Conservation (phyloP, 2,797 vertebrate genomes). For the Cygnus olor region DNA sequence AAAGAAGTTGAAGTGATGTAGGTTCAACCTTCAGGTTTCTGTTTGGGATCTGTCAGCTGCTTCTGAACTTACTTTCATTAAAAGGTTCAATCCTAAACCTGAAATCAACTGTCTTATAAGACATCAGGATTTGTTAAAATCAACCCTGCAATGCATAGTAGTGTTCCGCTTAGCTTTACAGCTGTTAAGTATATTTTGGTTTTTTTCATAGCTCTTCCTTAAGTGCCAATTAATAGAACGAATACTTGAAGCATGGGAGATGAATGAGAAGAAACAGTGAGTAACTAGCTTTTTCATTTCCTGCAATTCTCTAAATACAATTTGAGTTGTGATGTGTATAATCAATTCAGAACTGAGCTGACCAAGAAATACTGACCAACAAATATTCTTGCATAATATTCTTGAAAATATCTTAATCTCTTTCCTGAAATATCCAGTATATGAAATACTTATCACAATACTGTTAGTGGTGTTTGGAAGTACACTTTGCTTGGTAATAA, state of each 20-base stretch:
- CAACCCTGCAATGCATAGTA: neutral
- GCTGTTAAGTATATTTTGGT: slow-evolving; percentile 30
- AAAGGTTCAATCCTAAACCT: too few relatives aligned
- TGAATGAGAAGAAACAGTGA: slow-evolving; percentile 98
- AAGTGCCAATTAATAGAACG: slow-evolving; percentile 97
- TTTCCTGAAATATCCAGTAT: neutral
- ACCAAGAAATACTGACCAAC: neutral
- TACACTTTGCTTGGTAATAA: neutral
- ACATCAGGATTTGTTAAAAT: neutral
- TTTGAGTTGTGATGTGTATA: neutral
- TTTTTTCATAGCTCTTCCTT: slow-evolving; percentile 88
- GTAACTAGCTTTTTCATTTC: slow-evolving; percentile 63
- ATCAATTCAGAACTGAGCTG: neutral
- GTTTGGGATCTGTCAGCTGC: neutral
- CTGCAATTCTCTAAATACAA: neutral
- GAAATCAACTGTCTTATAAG: neutral
- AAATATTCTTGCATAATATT: neutral
- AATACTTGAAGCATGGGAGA: slow-evolving; percentile 95
- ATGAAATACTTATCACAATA: neutral
- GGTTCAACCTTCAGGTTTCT: neutral
- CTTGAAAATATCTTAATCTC: neutral
- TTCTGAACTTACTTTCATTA: too few relatives aligned
- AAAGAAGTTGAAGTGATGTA: neutral
- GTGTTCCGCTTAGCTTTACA: neutral
- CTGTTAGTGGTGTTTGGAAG: neutral